Evolutionary conservation across 2,113 vertebrate species (phyloP).

Genomic region (Pithys albifrons): DNA sequence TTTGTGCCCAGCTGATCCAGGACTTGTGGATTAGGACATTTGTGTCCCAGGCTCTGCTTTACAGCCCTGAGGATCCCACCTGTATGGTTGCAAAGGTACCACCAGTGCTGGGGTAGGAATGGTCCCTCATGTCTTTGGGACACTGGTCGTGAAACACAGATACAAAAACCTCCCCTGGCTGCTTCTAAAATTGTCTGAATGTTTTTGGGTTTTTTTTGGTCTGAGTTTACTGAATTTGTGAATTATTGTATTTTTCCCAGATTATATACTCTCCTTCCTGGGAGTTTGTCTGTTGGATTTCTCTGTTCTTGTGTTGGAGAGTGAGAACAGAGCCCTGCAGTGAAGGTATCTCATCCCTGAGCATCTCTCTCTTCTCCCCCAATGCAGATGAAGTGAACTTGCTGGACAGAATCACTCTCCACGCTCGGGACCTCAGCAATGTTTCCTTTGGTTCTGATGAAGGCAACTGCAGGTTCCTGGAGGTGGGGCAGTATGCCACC

Average conservation of each 20-base stretch:
- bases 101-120: background rate
- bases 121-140: background rate
- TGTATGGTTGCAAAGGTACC: background rate
- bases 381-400: slow-evolving; percentile 81
- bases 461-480: slow-evolving; percentile 74
- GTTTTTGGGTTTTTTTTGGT: background rate
- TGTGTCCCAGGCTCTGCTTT: background rate
- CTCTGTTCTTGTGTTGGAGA: background rate
- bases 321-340: background rate
- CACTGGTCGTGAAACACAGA: accelerated
- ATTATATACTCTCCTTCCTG: background rate
- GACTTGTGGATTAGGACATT: background rate
- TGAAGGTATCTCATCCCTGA: background rate
- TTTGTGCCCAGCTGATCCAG: background rate
- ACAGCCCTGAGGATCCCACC: background rate
- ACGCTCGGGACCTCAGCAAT: slow-evolving; percentile 71
- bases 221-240: background rate
- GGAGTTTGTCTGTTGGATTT: accelerated
- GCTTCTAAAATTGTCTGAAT: background rate
- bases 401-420: slow-evolving; percentile 75
- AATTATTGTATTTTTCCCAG: background rate
- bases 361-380: background rate
- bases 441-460: slow-evolving; percentile 71
- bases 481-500: slow-evolving; percentile 85
- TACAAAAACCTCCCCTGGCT: background rate